Evolutionary conservation across 2,113 vertebrate genomes (phyloP), one percentile per base, ranked within the genome.

Genomic region (Zapus hudsonius): DNA sequence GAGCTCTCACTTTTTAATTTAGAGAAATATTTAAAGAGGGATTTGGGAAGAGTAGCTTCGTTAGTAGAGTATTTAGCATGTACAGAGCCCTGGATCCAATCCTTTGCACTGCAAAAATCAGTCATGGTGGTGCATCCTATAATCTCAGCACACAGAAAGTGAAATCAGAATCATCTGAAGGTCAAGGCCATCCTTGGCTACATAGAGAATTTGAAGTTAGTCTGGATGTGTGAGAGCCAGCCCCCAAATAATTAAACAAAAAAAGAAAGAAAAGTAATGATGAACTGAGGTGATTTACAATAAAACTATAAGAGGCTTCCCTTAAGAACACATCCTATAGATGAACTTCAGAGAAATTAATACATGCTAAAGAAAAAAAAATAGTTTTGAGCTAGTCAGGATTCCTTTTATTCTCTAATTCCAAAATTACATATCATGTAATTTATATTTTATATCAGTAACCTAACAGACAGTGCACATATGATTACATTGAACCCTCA

Each of bases 381-480:
- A 47, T 82, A 63, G n/a, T 57, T 95, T 84, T 0, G 2, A 47
- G 42, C 6, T 75, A 59, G 3, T 29, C 10, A 27, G 23, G 22
- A 85, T 40, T 89, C 57, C 25, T 57, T 89, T 87, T n/a, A n/a
- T n/a, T 85, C 64, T 92, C 94, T 78, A 84, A 79, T 82, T 91
- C 69, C 25, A 47, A 94, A 73, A 91, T 87, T 66, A 76, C 16
- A 52, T 52, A 3, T 52, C n/a, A n/a, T n/a, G n/a, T n/a, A n/a
- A n/a, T n/a, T 52, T 52, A 52, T 52, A 52, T 12, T 52, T 52
- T 52, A 52, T 52, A 52, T 52, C 52, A 52, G 52, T 52, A 69
- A 87, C n/a, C 59, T 19, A 92, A 92, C 36, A 79, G 89, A 80
- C 36, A n/a, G 12, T 66, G 25, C 31, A 55, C 67, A 81, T 36